phyloP scores from a whole-genome alignment of 2,888 invertebrate genomes.

The Lysandra coridon region DNA sequence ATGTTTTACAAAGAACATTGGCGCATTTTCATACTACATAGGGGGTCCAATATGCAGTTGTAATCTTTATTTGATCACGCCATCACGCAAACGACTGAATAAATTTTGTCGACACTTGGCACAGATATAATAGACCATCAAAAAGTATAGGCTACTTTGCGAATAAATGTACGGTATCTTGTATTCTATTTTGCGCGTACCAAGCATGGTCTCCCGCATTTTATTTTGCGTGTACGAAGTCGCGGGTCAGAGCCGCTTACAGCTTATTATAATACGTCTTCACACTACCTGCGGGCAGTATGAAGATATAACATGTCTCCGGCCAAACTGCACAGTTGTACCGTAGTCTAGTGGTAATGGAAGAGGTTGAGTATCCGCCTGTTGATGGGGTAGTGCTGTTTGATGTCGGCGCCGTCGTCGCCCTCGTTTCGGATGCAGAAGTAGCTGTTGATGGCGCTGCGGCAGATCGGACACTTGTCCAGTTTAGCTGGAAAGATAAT shows the following conservation, averaged over 20 bases:
- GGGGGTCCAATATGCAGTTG: no score
- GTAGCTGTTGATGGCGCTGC: slow-evolving; percentile 90
- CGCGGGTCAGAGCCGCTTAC: no score
- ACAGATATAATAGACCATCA: no score
- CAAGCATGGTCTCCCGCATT: no score
- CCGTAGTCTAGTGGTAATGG: slow-evolving; percentile 76
- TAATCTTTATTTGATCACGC: no score
- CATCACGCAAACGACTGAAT: no score
- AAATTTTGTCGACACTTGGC: no score
- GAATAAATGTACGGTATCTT: no score
- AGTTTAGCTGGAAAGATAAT: slow-evolving; percentile 81
- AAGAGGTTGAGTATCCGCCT: slow-evolving; percentile 87
- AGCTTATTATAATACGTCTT: background rate
- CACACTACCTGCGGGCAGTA: background rate
- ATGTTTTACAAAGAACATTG: background rate
- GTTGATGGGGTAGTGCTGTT: slow-evolving; percentile 82
- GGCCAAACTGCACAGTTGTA: background rate
- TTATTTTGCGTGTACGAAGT: no score
- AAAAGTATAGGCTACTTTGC: no score
- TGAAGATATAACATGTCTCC: background rate
- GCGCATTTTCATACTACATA: background rate
- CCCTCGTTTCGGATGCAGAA: slow-evolving; percentile 91
- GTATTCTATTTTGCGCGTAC: no score
- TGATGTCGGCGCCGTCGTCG: slow-evolving; percentile 81
- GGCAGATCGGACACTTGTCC: slow-evolving; percentile 93